These are phyloP conservation scores for Aphaenogaster rudis DNA, from an alignment of 1,140 invertebrate species.

Conservation along the genomic window DNA sequence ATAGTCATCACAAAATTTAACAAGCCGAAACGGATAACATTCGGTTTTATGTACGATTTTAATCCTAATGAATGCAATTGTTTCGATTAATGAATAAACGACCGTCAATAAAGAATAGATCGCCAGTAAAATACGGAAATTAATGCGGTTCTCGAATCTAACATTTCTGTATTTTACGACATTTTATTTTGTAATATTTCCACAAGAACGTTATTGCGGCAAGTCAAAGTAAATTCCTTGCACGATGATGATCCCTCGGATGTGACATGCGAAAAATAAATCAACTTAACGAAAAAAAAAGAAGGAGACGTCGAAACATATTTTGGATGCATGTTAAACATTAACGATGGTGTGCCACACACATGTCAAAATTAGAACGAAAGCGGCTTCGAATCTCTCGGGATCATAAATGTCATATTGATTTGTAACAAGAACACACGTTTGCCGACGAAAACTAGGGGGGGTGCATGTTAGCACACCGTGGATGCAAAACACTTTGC, in stretches of 20 bases:
- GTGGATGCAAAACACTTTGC: not conserved
- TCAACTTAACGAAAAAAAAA: constrained; percentile 16
- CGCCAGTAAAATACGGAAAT: not conserved
- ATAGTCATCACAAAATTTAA: constrained; percentile 1
- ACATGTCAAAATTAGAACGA: constrained; percentile 82
- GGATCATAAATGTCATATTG: constrained; percentile 75
- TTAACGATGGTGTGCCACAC: constrained; percentile 69
- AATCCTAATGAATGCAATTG: not conserved
- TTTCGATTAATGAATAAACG: constrained; percentile 21
- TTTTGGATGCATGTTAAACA: constrained; percentile 66
- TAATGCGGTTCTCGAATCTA: not conserved
- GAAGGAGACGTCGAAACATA: not conserved
- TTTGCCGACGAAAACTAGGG: not conserved
- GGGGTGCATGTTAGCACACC: not conserved
- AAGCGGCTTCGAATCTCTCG: constrained; percentile 77
- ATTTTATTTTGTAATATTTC: constrained; percentile 31
- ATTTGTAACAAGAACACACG: not conserved
- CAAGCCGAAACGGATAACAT: not conserved
- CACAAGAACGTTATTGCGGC: not conserved
- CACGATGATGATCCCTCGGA: not conserved
- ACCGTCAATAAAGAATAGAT: not conserved
- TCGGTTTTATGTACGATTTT: not conserved
- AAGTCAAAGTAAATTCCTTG: constrained; percentile 13
- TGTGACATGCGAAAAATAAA: not conserved
- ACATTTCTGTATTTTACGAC: not conserved